phyloP scores from a whole-genome alignment of 2,113 vertebrate species.

The Glaucidium brasilianum region DNA sequence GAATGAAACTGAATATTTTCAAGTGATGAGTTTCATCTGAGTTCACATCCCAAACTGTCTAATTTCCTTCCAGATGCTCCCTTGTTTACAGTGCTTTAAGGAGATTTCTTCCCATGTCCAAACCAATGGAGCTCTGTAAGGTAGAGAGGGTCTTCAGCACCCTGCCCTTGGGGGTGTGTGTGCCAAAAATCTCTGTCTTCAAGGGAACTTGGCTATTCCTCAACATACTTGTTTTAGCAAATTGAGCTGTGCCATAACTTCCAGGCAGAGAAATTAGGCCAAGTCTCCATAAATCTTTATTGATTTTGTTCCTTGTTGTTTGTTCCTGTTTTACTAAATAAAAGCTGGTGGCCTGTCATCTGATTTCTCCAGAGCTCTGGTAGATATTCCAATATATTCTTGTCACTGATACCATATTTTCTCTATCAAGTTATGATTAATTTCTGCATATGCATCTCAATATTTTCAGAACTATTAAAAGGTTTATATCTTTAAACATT shows the following conservation, averaged over 20 bases:
- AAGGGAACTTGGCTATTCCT: neutral
- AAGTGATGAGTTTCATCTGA: neutral
- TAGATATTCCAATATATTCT: neutral
- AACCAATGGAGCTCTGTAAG: neutral
- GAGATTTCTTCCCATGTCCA: neutral
- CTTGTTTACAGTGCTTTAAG: neutral
- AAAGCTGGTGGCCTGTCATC: neutral
- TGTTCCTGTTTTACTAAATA: neutral
- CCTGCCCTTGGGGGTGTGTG: neutral
- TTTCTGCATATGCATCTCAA: neutral
- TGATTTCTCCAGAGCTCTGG: neutral
- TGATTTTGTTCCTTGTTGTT: neutral
- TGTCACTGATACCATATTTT: neutral
- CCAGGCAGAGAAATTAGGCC: neutral
- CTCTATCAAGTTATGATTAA: neutral
- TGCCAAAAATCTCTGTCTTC: neutral
- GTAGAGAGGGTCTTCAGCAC: neutral
- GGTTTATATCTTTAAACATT: neutral
- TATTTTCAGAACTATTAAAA: neutral
- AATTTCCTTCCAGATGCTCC: neutral
- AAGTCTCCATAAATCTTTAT: neutral
- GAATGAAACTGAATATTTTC: neutral
- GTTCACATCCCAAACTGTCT: neutral
- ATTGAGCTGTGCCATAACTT: neutral
- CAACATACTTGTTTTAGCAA: neutral